Conservation (phyloP, 1,140 invertebrate genomes). For the Ruditapes philippinarum region DNA sequence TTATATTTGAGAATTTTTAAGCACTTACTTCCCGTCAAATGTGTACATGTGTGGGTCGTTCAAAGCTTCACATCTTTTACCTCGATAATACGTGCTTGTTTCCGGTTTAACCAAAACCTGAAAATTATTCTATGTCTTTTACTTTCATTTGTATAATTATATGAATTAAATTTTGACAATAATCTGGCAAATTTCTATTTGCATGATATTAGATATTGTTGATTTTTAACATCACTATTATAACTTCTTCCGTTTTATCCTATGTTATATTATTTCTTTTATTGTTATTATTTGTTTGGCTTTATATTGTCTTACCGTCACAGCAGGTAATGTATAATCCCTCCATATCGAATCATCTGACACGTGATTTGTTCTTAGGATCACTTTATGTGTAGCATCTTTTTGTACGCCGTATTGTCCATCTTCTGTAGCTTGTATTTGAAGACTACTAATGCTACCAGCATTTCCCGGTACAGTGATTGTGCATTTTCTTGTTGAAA, state of each 20-base stretch:
- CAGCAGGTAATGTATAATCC: neutral
- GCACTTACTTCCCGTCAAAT: constrained; percentile 48
- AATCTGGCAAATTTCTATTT: too few relatives aligned
- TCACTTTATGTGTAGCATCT: neutral
- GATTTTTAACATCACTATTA: too few relatives aligned
- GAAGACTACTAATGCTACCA: neutral
- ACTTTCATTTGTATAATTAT: too few relatives aligned
- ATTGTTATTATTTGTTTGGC: too few relatives aligned
- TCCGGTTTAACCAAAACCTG: constrained; percentile 45
- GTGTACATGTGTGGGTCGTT: constrained; percentile 59
- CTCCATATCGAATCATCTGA: neutral
- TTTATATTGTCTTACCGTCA: neutral
- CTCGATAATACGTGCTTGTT: constrained; percentile 5
- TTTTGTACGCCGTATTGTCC: neutral
- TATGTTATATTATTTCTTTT: too few relatives aligned
- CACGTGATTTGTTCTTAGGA: neutral
- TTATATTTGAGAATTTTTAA: too few relatives aligned
- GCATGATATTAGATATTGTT: too few relatives aligned
- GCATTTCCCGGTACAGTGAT: neutral
- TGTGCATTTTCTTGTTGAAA: constrained; percentile 1
- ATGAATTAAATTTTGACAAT: too few relatives aligned
- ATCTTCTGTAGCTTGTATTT: constrained; percentile 14
- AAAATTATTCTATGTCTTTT: too few relatives aligned
- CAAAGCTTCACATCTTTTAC: constrained; percentile 26
- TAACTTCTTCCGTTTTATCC: too few relatives aligned